Evolutionary conservation across 2,888 invertebrate genomes (phyloP), one percentile per base, ranked within the genome.

Genomic region (Gymnoscelis rufifasciata): DNA sequence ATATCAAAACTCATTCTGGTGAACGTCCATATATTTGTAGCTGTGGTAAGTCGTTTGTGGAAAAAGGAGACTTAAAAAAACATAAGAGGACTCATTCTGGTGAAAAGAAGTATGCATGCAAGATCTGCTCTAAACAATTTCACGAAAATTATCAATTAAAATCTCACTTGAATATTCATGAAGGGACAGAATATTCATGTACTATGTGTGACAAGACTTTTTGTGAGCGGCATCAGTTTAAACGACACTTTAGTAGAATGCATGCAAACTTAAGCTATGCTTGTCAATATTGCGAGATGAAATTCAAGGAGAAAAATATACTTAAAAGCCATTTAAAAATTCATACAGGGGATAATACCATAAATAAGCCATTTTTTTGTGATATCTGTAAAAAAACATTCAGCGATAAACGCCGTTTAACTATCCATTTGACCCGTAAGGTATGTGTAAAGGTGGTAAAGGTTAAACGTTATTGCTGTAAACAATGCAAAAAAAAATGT

Each of bases 71-170:
- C 23, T n/a, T 39, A 4, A 39, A 12, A 10, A 39, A 39, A 30
- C 39, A 39, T 12, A 40, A 14, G 40, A 31, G 40, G 14, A 26
- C 24, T 15, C 47, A 47, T 26, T 26, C 46, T 7, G 29, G 41
- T 5, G 30, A 42, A 12, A 50, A 50, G 10, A 38, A 29, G 13
- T 50, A 35, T 36, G 8, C 42, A 1, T 50, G 49, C 29, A 29
- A 11, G 1, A 19, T 45, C 7, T 50, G 49, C 30, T 33, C 41
- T 7, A 50, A 45, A 26, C 42, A 42, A 24, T 50, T 50, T 13
- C 28, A 42, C 11, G 49, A 45, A 26, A 45, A 50, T n/a, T 30
- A 50, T 35, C 38, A 38, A 45, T 24, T 50, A 5, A 24, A 35
- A 27, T 45, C 42, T 7, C 49, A 50, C 7, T 27, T 50, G 45